Evolutionary conservation across 2,888 invertebrate species (phyloP).

Genomic region (Pseudococcus viburni): DNA sequence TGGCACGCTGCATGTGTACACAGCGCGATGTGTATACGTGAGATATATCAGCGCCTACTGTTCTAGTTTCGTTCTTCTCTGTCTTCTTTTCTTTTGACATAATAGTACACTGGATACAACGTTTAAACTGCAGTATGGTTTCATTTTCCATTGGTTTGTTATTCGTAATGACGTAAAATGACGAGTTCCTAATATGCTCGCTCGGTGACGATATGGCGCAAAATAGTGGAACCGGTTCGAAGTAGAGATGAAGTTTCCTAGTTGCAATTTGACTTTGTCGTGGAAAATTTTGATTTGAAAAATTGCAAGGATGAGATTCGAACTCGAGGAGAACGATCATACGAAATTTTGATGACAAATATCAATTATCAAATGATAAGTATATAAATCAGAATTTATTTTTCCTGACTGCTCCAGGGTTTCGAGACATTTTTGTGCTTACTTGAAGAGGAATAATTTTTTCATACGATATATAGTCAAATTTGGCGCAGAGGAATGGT

Average conservation of each 20-base stretch:
- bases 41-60: constrained; percentile 41
- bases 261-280: not conserved
- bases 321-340: too few relatives aligned
- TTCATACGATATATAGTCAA: too few relatives aligned
- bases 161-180: constrained; percentile 35
- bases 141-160: constrained; percentile 38
- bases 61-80: constrained; percentile 43
- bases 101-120: not conserved
- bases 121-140: constrained; percentile 24
- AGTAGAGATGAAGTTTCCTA: not conserved
- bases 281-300: not conserved
- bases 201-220: not conserved
- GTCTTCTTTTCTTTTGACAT: constrained; percentile 8
- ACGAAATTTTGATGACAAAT: too few relatives aligned
- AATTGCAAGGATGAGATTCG: not conserved
- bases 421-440: too few relatives aligned
- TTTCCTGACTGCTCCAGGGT: too few relatives aligned
- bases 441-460: too few relatives aligned
- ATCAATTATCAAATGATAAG: not conserved
- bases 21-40: constrained; percentile 9
- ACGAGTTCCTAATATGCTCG: constrained; percentile 12
- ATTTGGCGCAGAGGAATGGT: too few relatives aligned
- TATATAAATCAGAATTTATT: too few relatives aligned
- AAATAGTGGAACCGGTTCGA: not conserved
- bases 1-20: not conserved